Conservation (phyloP, 2,113 vertebrate genomes). For the Gulo gulo region DNA sequence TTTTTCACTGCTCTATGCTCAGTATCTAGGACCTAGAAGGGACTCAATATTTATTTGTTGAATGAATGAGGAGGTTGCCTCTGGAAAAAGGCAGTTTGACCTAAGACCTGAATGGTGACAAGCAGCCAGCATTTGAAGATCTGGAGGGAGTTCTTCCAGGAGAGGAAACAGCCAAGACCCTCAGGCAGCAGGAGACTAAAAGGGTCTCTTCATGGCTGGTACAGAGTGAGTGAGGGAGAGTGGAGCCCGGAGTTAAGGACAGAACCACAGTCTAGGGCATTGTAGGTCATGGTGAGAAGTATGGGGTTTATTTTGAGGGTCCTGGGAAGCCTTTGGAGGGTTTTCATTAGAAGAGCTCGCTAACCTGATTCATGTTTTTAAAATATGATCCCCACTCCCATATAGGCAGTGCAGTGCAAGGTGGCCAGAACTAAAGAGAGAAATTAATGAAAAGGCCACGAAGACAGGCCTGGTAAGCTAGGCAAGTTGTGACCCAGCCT, state of each 20-base stretch:
- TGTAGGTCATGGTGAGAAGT: neutral
- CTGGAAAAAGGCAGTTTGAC: neutral
- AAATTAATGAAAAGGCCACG: neutral
- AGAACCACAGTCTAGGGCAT: neutral
- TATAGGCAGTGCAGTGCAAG: too few relatives aligned
- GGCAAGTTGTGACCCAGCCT: neutral
- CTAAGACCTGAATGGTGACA: neutral
- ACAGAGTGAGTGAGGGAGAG: neutral
- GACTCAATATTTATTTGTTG: neutral
- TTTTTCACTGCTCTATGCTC: neutral
- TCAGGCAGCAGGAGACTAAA: neutral
- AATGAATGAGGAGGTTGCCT: neutral
- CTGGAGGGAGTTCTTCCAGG: neutral
- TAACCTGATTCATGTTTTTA: neutral
- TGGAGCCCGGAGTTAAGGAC: neutral
- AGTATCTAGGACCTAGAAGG: neutral
- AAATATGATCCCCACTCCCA: neutral
- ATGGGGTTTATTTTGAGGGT: neutral
- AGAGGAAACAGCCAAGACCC: neutral
- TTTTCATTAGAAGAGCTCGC: neutral
- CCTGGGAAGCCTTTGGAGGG: neutral
- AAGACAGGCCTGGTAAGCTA: neutral
- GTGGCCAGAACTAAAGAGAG: neutral
- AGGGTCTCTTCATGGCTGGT: rapidly evolving
- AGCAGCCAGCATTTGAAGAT: neutral